Conservation (phyloP, 2,888 invertebrate species). For the Morinoia aosen region DNA sequence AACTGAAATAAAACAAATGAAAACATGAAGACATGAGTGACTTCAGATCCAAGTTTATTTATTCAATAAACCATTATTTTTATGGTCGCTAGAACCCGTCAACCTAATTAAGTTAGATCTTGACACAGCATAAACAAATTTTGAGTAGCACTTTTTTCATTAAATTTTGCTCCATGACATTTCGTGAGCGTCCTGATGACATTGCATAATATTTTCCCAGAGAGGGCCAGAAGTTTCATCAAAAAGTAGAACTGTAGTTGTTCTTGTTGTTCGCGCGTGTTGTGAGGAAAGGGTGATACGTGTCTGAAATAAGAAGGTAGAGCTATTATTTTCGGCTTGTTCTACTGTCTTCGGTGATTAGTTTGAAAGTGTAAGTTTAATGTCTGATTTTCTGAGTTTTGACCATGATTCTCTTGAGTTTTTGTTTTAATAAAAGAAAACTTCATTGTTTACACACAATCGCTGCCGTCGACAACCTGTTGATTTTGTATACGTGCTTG, state of each 20-base stretch:
- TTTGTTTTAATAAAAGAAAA: not conserved
- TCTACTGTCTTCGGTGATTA: not conserved
- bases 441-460: not conserved
- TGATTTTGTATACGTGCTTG: not conserved
- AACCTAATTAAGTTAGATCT: no score
- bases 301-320: not conserved
- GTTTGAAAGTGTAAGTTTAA: not conserved
- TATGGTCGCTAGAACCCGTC: no score
- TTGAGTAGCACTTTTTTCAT: no score
- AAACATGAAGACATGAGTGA: no score
- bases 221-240: not conserved
- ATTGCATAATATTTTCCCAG: not conserved
- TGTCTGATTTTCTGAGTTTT: not conserved
- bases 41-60: no score
- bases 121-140: no score
- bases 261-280: conserved; percentile 7
- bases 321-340: not conserved
- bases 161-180: no score
- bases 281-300: conserved; percentile 19
- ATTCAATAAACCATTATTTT: no score
- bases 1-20: no score
- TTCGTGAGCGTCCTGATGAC: no score
- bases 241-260: not conserved
- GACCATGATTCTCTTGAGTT: not conserved
- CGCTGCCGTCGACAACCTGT: conserved; percentile 30